phyloP scores from a whole-genome alignment of 2,888 invertebrate species.

The Elaeidobius kamerunicus region DNA sequence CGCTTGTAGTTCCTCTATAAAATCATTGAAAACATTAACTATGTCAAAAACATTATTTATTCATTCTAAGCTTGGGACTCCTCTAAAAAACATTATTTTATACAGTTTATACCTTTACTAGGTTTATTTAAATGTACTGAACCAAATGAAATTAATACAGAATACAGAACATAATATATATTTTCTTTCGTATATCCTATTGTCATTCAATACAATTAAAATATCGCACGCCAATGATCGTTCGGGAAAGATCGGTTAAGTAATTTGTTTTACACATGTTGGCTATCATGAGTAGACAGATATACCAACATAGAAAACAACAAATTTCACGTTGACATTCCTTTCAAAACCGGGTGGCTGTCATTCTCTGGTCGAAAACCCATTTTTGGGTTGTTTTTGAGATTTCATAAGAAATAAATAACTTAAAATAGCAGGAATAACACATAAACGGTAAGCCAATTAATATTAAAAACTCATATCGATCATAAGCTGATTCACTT shows the following conservation, averaged over 20 bases:
- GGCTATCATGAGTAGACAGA: not conserved
- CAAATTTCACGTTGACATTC: slow-evolving; percentile 16
- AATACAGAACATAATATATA: no score
- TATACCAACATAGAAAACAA: not conserved
- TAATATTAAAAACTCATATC: not conserved
- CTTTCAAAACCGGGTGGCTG: slow-evolving; percentile 15
- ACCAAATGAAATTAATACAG: no score
- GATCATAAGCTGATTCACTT: not conserved
- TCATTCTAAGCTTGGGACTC: no score
- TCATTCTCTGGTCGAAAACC: slow-evolving; percentile 3
- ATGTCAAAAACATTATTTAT: no score
- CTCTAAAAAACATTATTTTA: no score
- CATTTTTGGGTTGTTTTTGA: slow-evolving; percentile 19
- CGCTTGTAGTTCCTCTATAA: no score
- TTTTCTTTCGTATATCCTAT: no score
- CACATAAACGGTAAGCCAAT: slow-evolving; percentile 7
- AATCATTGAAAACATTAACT: no score
- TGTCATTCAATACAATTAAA: no score
- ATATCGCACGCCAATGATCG: not conserved
- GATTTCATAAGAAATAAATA: not conserved
- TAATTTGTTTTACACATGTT: not conserved
- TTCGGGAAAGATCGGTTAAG: not conserved
- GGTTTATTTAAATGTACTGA: no score
- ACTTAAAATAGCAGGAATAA: slow-evolving; percentile 1
- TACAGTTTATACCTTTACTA: no score